These are phyloP conservation scores for Latrodectus geometricus DNA, from an alignment of 1,140 invertebrate genomes.

Conservation along the genomic window DNA sequence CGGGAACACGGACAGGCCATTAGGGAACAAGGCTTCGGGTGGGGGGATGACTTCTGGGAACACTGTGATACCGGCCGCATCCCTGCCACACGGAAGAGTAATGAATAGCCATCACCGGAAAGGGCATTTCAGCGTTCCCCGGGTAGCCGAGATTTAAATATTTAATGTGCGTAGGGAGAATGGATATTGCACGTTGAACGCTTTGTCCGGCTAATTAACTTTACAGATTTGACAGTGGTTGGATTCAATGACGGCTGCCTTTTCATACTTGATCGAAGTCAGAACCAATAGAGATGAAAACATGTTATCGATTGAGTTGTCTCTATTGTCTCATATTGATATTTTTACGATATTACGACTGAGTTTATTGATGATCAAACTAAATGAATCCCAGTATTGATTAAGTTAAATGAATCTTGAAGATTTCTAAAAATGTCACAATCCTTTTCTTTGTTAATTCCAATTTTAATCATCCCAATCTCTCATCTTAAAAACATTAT, in stretches of 20 bases:
- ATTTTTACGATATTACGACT: too few species aligned
- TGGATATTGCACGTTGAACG: slow-evolving; percentile 1
- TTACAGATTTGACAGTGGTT: slow-evolving; percentile 29
- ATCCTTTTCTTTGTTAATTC: too few species aligned
- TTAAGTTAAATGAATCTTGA: too few species aligned
- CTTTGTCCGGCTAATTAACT: slow-evolving; percentile 45
- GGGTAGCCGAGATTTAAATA: slow-evolving; percentile 49
- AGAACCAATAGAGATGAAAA: too few species aligned
- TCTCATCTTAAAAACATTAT: too few species aligned
- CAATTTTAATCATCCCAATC: too few species aligned
- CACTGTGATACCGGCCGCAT: background rate
- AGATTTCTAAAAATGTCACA: too few species aligned
- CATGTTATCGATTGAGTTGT: too few species aligned
- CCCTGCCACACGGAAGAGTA: slow-evolving; percentile 33
- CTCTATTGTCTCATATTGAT: too few species aligned
- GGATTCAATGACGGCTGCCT: slow-evolving; percentile 19
- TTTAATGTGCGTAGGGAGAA: slow-evolving; percentile 27
- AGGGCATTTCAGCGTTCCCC: background rate
- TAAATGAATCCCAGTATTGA: too few species aligned
- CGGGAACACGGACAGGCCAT: slow-evolving; percentile 50
- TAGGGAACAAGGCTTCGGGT: slow-evolving; percentile 44
- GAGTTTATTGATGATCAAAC: too few species aligned
- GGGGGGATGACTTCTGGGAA: slow-evolving; percentile 14
- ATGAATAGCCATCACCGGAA: slow-evolving; percentile 35
- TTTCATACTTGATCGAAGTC: too few species aligned